A percentile compares a stretch with the other conserved stretches of the same genome.
Conservation (phyloP, 2,113 vertebrate species). For the Emydura subglobosa region DNA sequence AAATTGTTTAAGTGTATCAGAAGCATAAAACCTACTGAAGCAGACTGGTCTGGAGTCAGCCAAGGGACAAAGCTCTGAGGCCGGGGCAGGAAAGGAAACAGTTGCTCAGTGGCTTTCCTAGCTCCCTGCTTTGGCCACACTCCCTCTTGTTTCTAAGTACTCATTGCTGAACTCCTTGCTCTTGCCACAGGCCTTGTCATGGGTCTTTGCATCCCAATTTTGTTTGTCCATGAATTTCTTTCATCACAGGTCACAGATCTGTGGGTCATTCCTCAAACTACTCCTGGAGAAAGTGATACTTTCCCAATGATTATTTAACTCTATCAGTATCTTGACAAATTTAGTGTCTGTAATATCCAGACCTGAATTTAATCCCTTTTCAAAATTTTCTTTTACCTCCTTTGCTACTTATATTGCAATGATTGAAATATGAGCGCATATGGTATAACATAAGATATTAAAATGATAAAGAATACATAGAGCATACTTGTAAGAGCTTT, state of each 20-base stretch:
- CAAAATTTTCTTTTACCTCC: constrained; percentile 70
- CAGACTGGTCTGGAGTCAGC: constrained; percentile 54
- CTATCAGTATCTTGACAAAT: constrained; percentile 55
- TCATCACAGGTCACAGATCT: neutral
- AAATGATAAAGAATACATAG: constrained; percentile 75
- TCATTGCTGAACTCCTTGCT: constrained; percentile 4
- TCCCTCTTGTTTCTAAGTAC: constrained; percentile 18
- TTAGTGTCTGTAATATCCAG: constrained; percentile 57
- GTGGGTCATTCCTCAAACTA: constrained; percentile 20
- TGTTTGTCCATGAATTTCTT: neutral
- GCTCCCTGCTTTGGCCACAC: neutral
- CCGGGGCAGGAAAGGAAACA: constrained; percentile 39
- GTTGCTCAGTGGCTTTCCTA: constrained; percentile 37
- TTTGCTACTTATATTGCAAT: constrained; percentile 64
- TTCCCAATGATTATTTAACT: constrained; percentile 80
- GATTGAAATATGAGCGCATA: constrained; percentile 73
- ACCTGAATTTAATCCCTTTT: constrained; percentile 61
- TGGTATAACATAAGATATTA: constrained; percentile 75
- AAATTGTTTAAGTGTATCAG: constrained; percentile 51
- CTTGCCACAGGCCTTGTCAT: constrained; percentile 33
- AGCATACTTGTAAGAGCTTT: constrained; percentile 70
- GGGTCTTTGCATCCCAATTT: neutral
- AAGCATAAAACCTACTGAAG: constrained; percentile 47
- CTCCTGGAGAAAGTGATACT: constrained; percentile 56
- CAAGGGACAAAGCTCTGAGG: constrained; percentile 42